These are phyloP conservation scores for Lateolabrax maculatus DNA, from an alignment of 2,797 vertebrate species.

Conservation along the genomic window DNA sequence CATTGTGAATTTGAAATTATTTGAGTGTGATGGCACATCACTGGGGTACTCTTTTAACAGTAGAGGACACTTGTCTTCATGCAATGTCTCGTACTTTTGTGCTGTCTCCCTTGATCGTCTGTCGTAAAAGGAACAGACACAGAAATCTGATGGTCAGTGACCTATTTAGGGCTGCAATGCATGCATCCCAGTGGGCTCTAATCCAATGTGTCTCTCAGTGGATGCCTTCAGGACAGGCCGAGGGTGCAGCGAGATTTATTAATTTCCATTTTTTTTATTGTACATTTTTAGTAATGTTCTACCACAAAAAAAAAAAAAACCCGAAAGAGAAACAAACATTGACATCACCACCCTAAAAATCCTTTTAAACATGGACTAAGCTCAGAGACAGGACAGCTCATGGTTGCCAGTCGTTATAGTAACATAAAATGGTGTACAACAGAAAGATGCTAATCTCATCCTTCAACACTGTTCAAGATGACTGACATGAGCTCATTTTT, in stretches of 20 bases:
- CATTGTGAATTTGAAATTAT: too few species aligned
- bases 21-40: conserved; percentile 2
- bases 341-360: neutral
- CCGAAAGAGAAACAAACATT: neutral
- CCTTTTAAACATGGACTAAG: neutral
- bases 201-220: neutral
- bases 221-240: neutral
- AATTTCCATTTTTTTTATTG: neutral
- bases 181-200: neutral
- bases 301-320: neutral
- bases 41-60: neutral
- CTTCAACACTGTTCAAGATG: neutral
- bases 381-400: neutral
- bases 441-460: neutral
- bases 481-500: too few species aligned
- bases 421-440: neutral
- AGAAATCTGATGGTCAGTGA: neutral
- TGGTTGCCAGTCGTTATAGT: neutral
- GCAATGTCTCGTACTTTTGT: neutral
- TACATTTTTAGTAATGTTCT: neutral
- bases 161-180: neutral
- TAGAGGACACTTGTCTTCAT: neutral
- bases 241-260: neutral
- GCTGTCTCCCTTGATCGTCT: neutral
- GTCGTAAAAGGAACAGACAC: neutral